Conservation (phyloP, 2,888 invertebrate species). For the Pristionchus japonicus region DNA sequence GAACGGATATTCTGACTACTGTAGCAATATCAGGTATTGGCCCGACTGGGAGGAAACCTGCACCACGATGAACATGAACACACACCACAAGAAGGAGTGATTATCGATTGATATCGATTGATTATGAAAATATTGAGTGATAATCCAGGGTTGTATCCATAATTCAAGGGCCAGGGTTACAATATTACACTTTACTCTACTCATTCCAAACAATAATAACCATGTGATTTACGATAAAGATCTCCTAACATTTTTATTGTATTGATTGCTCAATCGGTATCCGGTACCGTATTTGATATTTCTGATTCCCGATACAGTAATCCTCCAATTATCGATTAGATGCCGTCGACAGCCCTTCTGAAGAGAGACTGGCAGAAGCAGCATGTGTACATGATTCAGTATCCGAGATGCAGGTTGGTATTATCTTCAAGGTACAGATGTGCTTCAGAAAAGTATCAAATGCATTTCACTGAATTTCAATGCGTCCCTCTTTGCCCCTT, state of each 20-base stretch:
- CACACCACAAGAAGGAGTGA: conserved; percentile 24
- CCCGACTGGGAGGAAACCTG: conserved; percentile 46
- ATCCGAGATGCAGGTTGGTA: conserved; percentile 23
- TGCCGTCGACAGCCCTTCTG: conserved; percentile 63
- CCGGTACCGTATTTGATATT: not conserved
- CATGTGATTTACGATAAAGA: not conserved
- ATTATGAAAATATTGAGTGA: not conserved
- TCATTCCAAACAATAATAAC: too few relatives aligned
- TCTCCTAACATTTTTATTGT: not conserved
- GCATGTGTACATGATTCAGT: conserved; percentile 87
- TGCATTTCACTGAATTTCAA: too few relatives aligned
- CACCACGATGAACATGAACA: conserved; percentile 38
- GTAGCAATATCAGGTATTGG: conserved; percentile 27
- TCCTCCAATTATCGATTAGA: conserved; percentile 27
- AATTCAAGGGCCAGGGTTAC: too few relatives aligned
- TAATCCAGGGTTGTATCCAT: too few relatives aligned
- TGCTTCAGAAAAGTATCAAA: too few relatives aligned
- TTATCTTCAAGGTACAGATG: too few relatives aligned
- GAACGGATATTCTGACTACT: too few relatives aligned
- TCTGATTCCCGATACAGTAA: not conserved
- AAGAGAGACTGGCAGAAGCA: conserved; percentile 79
- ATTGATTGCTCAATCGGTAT: not conserved
- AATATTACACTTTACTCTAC: too few relatives aligned
- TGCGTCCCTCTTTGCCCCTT: not conserved
- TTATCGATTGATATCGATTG: not conserved